Percentiles rank a stretch among this genome's conserved stretches.
Conservation (phyloP, 2,888 invertebrate species). For the Trilocha varians region DNA sequence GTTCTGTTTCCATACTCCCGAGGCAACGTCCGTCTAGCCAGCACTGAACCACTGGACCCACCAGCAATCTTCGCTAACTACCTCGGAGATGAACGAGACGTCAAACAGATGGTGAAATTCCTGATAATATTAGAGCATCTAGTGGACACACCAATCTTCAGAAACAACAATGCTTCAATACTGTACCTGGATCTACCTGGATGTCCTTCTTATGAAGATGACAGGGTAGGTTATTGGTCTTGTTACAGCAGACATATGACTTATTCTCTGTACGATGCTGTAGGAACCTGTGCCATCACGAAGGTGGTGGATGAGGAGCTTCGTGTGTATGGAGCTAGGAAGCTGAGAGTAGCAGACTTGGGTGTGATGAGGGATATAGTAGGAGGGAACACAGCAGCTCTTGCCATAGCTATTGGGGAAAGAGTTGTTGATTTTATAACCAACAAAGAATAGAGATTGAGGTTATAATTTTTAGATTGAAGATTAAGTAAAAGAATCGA, state of each 20-base stretch:
- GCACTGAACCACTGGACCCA: slow-evolving; percentile 21
- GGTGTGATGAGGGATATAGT: slow-evolving; percentile 29
- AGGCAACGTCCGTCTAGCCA: slow-evolving; percentile 33
- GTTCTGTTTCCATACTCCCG: slow-evolving; percentile 33
- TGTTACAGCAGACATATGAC: slow-evolving; percentile 47
- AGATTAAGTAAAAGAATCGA: neutral
- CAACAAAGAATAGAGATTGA: slow-evolving; percentile 8
- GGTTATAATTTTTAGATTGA: neutral
- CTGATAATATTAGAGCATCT: slow-evolving; percentile 33
- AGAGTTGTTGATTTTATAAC: slow-evolving; percentile 31
- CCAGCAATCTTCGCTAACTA: slow-evolving; percentile 41
- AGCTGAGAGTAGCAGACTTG: slow-evolving; percentile 38
- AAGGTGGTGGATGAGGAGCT: slow-evolving; percentile 33
- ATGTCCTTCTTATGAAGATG: slow-evolving; percentile 22
- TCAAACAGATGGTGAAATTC: slow-evolving; percentile 27
- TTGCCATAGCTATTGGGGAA: slow-evolving; percentile 41
- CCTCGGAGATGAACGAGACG: slow-evolving; percentile 30
- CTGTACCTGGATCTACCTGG: slow-evolving; percentile 23
- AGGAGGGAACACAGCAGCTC: slow-evolving; percentile 40
- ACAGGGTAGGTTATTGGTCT: slow-evolving; percentile 29
- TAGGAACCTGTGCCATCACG: slow-evolving; percentile 36
- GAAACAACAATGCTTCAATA: slow-evolving; percentile 22
- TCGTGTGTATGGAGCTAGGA: slow-evolving; percentile 30
- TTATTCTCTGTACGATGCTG: slow-evolving; percentile 34
- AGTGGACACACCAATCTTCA: slow-evolving; percentile 21